Evolutionary conservation across 2,888 invertebrate genomes (phyloP).

Genomic region (Drosophila falleni): DNA sequence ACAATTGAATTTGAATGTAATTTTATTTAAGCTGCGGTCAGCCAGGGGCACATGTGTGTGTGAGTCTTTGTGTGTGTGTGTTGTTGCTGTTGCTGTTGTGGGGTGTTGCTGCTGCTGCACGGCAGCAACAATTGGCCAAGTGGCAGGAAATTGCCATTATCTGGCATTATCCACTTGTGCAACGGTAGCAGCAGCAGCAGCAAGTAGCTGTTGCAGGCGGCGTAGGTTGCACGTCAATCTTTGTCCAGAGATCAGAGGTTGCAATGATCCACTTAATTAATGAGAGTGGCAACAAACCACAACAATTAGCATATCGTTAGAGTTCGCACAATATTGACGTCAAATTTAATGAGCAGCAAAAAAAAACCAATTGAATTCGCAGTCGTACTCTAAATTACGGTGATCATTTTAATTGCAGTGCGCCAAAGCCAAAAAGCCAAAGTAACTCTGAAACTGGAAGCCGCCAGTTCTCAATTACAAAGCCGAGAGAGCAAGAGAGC

Average conservation of each 20-base stretch:
- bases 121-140: constrained; percentile 79
- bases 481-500: constrained; percentile 3
- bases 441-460: constrained; percentile 32
- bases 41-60: constrained; percentile 64
- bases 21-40: constrained; percentile 83
- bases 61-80: constrained; percentile 15
- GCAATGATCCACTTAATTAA: constrained; percentile 77
- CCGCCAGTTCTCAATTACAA: constrained; percentile 40
- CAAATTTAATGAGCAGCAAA: constrained; percentile 68
- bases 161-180: constrained; percentile 83
- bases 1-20: constrained; percentile 84
- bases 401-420: constrained; percentile 82
- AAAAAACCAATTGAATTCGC: constrained; percentile 48
- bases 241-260: constrained; percentile 70
- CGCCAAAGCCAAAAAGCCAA: constrained; percentile 59
- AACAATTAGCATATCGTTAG: constrained; percentile 80
- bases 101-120: constrained; percentile 50
- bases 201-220: constrained; percentile 45
- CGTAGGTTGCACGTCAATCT: constrained; percentile 73
- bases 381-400: constrained; percentile 71
- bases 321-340: constrained; percentile 73
- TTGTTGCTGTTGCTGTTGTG: constrained; percentile 17
- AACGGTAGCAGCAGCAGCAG: constrained; percentile 52
- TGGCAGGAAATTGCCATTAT: constrained; percentile 83
- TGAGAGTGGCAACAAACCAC: constrained; percentile 47